Evolutionary conservation across 1,140 invertebrate genomes (phyloP), one percentile per base, ranked within the genome.

Genomic region (Scylla paramamosain): DNA sequence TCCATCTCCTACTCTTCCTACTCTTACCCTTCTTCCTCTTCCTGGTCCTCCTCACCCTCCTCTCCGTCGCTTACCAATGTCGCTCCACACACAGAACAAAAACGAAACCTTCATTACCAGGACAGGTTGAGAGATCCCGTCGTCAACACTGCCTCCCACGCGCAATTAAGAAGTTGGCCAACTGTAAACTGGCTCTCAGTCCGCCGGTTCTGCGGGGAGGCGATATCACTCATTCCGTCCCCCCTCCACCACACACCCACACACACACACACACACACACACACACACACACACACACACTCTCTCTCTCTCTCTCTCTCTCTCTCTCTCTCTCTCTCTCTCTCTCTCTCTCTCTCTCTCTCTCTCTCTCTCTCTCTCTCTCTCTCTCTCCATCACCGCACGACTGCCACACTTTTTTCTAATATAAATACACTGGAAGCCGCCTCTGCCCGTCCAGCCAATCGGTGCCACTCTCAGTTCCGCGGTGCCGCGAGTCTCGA

Each of bases 71-170:
- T 31, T 10, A 32, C 46, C 45, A 48, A 25, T 6, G 31, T n/a
- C 31, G 39, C 25, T n/a, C 25, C 88, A 10, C 88, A 45, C 12
- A 89, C 88, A 48, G 88, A 89, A 48, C 39, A 89, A 48, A 46
- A 48, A n/a, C 39, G 48, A 12, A 89, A 89, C 45, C 88, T 89
- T 89, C 88, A 89, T 89, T 89, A 89, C 32, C 88, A 89, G 20
- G 88, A 89, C 88, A 89, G 88, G 88, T 89, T 89, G 88, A 89
- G 88, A 48, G 88, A 89, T 89, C 45, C 20, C 88, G 14, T 48
- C 48, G 32, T 89, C 88, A 46, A 89, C 48, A 89, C 32, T 16
- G 88, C 88, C 88, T 89, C 48, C 14, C 45, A 48, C 86, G n/a
- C 88, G 14, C 88, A 89, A 89, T 89, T 89, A 89, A 89, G 88